A percentile compares a stretch with the other conserved stretches of the same genome.
These are phyloP conservation scores for Mythimna impura DNA, from an alignment of 2,888 invertebrate genomes.

Conservation along the genomic window DNA sequence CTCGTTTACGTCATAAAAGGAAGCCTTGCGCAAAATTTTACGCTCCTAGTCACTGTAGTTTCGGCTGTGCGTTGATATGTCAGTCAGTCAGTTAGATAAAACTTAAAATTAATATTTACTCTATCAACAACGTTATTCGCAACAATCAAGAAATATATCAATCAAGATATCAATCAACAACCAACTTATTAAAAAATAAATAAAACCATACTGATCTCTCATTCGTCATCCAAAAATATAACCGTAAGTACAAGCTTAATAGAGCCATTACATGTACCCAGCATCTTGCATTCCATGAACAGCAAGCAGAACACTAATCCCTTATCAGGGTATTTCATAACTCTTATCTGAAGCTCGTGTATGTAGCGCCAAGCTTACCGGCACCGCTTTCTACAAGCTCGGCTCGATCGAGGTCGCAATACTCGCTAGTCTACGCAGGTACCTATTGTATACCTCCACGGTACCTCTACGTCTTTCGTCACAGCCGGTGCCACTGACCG, in stretches of 20 bases:
- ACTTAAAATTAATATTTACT: too few species aligned
- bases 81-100: too few species aligned
- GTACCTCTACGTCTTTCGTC: slow-evolving; percentile 51
- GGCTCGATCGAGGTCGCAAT: slow-evolving; percentile 57
- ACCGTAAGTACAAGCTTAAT: slow-evolving; percentile 17
- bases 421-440: slow-evolving; percentile 45
- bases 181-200: not conserved
- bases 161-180: not conserved
- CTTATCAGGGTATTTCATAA: slow-evolving; percentile 64
- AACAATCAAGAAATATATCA: too few species aligned
- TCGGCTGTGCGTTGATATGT: too few species aligned
- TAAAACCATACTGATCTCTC: not conserved
- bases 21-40: too few species aligned
- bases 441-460: slow-evolving; percentile 29
- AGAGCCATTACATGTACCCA: slow-evolving; percentile 18
- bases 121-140: too few species aligned
- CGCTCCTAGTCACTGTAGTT: too few species aligned
- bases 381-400: slow-evolving; percentile 57
- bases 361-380: slow-evolving; percentile 42
- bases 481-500: slow-evolving; percentile 57
- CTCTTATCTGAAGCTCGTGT: slow-evolving; percentile 57
- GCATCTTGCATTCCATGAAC: slow-evolving; percentile 53
- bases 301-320: slow-evolving; percentile 51
- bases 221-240: not conserved
- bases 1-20: too few species aligned